Percentiles rank a stretch among this genome's conserved stretches.
These are phyloP conservation scores for Nycticorax nycticorax DNA, from an alignment of 2,113 vertebrate genomes.

Conservation along the genomic window DNA sequence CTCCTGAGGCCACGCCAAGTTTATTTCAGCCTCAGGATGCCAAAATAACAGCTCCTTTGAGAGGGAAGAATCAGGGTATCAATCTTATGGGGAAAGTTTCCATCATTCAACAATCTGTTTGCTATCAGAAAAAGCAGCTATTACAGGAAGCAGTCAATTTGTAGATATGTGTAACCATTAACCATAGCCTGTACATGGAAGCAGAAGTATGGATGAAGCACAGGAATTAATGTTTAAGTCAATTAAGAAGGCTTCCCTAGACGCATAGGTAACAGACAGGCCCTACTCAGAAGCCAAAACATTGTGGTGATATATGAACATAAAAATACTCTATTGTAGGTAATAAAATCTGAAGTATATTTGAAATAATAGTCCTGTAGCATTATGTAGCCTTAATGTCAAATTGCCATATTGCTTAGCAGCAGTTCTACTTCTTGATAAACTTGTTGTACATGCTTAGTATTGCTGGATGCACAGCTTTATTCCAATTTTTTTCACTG, in stretches of 20 bases:
- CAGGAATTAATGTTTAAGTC: not conserved
- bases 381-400: not conserved
- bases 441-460: not conserved
- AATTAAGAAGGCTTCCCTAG: not conserved
- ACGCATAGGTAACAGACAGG: not conserved
- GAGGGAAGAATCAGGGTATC: not conserved
- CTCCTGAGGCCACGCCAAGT: not conserved
- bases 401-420: not conserved
- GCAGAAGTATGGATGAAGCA: not conserved
- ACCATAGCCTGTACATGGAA: not conserved
- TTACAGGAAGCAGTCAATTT: not conserved
- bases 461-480: not conserved
- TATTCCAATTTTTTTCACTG: not conserved
- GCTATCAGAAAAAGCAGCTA: not conserved
- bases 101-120: not conserved
- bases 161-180: not conserved
- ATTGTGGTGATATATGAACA: not conserved
- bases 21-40: not conserved
- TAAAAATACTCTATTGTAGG: not conserved
- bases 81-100: not conserved
- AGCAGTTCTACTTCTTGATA: not conserved
- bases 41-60: constrained; percentile 33
- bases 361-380: not conserved
- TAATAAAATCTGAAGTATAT: not conserved
- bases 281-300: not conserved